Evolutionary conservation across 2,888 invertebrate species (phyloP).

Genomic region (Nezara viridula): DNA sequence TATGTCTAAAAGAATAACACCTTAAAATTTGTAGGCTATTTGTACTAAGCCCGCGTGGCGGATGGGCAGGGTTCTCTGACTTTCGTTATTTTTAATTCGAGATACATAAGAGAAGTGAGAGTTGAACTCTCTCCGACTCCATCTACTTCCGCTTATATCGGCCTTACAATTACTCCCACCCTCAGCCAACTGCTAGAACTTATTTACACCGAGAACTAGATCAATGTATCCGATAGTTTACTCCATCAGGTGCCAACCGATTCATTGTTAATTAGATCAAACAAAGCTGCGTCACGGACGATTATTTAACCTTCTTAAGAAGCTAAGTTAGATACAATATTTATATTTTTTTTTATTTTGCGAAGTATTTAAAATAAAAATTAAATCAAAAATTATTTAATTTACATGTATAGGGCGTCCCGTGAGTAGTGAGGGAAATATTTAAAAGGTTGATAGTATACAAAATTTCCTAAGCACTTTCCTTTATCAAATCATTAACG

Average conservation of each 20-base stretch:
- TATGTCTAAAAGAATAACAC: too few relatives aligned
- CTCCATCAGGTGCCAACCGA: not conserved
- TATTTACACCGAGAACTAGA: not conserved
- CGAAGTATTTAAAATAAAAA: too few relatives aligned
- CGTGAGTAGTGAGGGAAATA: too few relatives aligned
- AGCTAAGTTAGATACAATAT: too few relatives aligned
- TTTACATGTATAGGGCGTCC: too few relatives aligned
- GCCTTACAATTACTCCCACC: conserved; percentile 7
- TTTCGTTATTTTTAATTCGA: conserved; percentile 17
- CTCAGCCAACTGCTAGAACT: not conserved
- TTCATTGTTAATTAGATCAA: not conserved
- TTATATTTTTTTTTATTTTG: too few relatives aligned
- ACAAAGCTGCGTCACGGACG: not conserved
- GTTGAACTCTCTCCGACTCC: conserved; percentile 2
- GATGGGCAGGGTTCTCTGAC: not conserved
- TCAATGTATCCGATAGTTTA: not conserved
- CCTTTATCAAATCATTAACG: too few relatives aligned
- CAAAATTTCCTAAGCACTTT: too few relatives aligned
- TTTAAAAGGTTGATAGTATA: too few relatives aligned
- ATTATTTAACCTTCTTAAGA: not conserved
- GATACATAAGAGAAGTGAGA: conserved; percentile 42
- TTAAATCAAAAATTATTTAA: too few relatives aligned
- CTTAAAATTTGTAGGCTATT: too few relatives aligned
- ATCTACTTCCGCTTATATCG: conserved; percentile 11
- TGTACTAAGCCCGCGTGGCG: not conserved